Evolutionary conservation across 2,888 invertebrate species (phyloP).

Genomic region (Megaustenia siamemsis): DNA sequence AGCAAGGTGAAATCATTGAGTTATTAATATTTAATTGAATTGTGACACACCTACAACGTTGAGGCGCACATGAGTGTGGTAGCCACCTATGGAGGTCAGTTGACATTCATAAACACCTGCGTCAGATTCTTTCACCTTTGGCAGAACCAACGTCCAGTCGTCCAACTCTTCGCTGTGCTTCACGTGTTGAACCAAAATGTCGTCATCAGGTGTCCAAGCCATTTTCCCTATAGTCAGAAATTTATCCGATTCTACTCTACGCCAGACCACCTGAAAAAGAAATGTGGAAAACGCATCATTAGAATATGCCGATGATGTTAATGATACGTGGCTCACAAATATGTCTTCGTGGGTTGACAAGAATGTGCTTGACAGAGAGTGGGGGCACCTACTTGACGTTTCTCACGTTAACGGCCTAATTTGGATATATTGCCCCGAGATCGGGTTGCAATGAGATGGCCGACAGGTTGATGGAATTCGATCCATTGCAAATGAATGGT

Average conservation of each 20-base stretch:
- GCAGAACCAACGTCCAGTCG: constrained; percentile 61
- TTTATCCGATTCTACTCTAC: constrained; percentile 58
- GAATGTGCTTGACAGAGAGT: too few species aligned
- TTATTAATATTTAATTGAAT: not conserved
- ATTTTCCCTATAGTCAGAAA: constrained; percentile 62
- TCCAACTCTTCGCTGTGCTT: constrained; percentile 43
- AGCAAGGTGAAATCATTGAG: not conserved
- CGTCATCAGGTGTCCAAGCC: constrained; percentile 50
- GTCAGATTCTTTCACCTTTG: constrained; percentile 59
- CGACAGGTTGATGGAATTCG: too few species aligned
- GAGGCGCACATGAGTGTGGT: constrained; percentile 59
- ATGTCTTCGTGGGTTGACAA: too few species aligned
- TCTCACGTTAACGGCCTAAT: too few species aligned
- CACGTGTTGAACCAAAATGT: constrained; percentile 38
- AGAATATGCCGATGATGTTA: too few species aligned
- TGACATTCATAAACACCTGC: constrained; percentile 64
- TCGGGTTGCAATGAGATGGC: too few species aligned
- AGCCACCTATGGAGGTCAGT: constrained; percentile 59
- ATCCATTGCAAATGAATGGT: too few species aligned
- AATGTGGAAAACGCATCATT: too few species aligned
- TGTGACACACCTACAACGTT: constrained; percentile 54
- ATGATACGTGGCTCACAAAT: too few species aligned
- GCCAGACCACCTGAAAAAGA: constrained; percentile 59
- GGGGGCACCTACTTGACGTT: too few species aligned
- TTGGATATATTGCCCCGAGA: too few species aligned